Base-by-base conservation (phyloP, 2,888 invertebrate genomes). In the Chaetoderma sp. region DNA sequence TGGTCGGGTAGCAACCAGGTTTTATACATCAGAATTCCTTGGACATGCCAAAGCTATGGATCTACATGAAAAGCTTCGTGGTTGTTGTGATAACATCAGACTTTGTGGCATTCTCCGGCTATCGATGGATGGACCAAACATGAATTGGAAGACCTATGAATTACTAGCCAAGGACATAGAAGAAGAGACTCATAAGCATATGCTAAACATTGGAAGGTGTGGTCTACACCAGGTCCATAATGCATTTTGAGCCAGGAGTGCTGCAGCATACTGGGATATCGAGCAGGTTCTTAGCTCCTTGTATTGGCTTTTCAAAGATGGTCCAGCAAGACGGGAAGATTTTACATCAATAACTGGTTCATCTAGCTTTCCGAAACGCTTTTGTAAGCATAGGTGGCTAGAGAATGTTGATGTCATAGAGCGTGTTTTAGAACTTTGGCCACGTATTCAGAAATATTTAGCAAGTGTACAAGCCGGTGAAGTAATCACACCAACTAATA, bases 171-270 rank as follows among this genome's bases (percentile, higher is more conserved):
- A 5, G 21, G 4, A 47, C 4, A 2, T 47, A 6, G n/a, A n/a
- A n/a, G n/a, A n/a, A n/a, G n/a, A n/a, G n/a, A n/a, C n/a, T n/a
- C 23, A 8, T 23, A 33, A 8, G 18, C 10, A 16, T 13, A 25
- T 77, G 10, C 39, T 82, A 18, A 67, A 79, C 18, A 61, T 80
- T 18, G 79, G 79, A 21, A 73, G 69, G 45, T 83, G 81, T 57
- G 77, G 78, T 27, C 65, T 83, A 6, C 81, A 82, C 60, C 67
- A 69, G 23, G 60, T 80, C 13, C 76, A 83, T 67, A 73, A 76
- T 25, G 73, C 77, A 21, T 79, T 81, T 25, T 76, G 76, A 67
- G 68, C 77, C 4, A 79, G 75, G 0, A 63, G 74, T 10, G 60
- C 61, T 18, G 61, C 54, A 54, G 68, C 74, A 10, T 44, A 67